A percentile compares a stretch with the other conserved stretches of the same genome.
phyloP scores from a whole-genome alignment of 2,113 vertebrate genomes.

The Neotoma lepida region DNA sequence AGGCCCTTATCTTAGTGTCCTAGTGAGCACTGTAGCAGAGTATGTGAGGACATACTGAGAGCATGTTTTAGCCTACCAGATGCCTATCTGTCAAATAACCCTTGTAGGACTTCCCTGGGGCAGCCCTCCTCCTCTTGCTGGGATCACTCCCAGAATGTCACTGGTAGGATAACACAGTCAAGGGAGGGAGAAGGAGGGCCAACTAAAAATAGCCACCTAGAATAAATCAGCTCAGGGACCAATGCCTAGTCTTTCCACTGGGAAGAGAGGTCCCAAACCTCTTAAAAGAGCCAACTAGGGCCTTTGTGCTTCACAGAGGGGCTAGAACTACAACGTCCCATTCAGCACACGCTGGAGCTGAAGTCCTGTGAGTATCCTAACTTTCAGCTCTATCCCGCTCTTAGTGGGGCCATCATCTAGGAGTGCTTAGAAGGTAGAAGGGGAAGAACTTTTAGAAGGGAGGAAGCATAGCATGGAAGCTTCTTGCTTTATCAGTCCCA shows the following conservation, averaged over 20 bases:
- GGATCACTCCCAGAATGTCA: constrained; percentile 67
- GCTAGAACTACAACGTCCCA: background rate
- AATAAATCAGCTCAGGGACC: constrained; percentile 22
- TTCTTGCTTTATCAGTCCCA: background rate
- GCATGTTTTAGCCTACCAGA: background rate
- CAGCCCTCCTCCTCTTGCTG: background rate
- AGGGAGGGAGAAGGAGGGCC: background rate
- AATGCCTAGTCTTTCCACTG: constrained; percentile 39
- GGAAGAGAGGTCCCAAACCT: background rate
- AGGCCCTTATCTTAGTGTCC: background rate
- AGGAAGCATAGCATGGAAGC: background rate
- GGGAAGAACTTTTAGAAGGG: background rate
- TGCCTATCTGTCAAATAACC: constrained; percentile 58
- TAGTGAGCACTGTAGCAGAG: background rate
- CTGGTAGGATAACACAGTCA: constrained; percentile 72
- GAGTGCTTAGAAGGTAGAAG: background rate
- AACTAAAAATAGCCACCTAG: constrained; percentile 73
- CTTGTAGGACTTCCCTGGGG: constrained; percentile 36
- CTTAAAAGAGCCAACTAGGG: background rate
- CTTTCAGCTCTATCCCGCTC: background rate
- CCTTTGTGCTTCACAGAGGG: background rate
- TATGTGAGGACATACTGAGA: background rate
- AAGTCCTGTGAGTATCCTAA: constrained; percentile 67
- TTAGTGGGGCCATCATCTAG: background rate
- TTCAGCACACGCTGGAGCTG: background rate